Conservation (phyloP, 2,888 invertebrate species). For the Drosophila kambysellisi region DNA sequence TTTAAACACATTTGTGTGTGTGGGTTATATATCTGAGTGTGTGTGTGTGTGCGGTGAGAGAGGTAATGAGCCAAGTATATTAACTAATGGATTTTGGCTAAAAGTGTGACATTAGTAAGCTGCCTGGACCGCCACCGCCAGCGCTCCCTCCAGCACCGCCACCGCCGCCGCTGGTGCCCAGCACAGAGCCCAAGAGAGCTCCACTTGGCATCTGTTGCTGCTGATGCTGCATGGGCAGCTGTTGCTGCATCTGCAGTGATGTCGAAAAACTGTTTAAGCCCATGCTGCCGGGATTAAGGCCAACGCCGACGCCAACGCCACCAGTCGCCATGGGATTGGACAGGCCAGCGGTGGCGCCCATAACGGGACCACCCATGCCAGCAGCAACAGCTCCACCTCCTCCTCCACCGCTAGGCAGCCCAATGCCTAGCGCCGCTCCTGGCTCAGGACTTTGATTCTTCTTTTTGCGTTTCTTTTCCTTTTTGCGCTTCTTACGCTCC, state of each 20-base stretch:
- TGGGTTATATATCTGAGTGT: conserved; percentile 30
- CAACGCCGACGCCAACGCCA: conserved; percentile 32
- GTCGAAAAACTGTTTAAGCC: conserved; percentile 71
- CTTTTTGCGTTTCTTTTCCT: conserved; percentile 97
- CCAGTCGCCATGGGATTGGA: conserved; percentile 48
- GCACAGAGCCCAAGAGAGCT: conserved; percentile 64
- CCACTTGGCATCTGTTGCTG: conserved; percentile 72
- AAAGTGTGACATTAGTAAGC: conserved; percentile 84
- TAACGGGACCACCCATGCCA: conserved; percentile 50
- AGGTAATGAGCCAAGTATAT: conserved; percentile 77
- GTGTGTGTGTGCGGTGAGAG: conserved; percentile 46
- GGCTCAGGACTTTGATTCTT: conserved; percentile 96
- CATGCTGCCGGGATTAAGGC: conserved; percentile 61
- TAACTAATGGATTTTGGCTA: conserved; percentile 75
- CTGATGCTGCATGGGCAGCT: conserved; percentile 66
- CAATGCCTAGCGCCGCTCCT: conserved; percentile 56
- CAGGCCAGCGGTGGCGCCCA: conserved; percentile 59
- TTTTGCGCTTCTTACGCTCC: conserved; percentile 96
- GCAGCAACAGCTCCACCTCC: conserved; percentile 48
- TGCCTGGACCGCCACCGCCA: conserved; percentile 80
- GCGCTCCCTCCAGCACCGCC: conserved; percentile 48
- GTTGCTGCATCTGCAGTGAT: conserved; percentile 76
- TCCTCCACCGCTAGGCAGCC: conserved; percentile 53
- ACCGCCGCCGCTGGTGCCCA: conserved; percentile 58
- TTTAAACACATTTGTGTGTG: conserved; percentile 33